Conservation (phyloP, 2,888 invertebrate species). For the Encarsia formosa region DNA sequence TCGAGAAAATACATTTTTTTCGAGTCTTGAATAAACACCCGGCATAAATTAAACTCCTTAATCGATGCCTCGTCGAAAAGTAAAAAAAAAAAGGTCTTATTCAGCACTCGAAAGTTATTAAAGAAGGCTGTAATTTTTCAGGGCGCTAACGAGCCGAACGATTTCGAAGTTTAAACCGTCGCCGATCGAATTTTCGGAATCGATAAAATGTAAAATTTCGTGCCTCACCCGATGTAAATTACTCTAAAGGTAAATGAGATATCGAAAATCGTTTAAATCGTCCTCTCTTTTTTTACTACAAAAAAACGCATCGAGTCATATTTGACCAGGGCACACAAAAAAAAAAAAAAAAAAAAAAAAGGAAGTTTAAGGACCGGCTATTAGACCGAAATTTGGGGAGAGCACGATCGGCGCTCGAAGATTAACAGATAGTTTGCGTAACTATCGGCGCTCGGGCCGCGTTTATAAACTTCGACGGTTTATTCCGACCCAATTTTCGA, state of each 20-base stretch:
- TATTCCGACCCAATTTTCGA: too few species aligned
- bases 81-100: too few species aligned
- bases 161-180: conserved; percentile 10
- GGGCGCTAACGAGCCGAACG: conserved; percentile 1
- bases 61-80: too few species aligned
- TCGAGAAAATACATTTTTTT: too few species aligned
- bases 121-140: conserved; percentile 4
- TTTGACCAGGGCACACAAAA: neutral
- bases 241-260: conserved; percentile 10
- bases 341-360: neutral
- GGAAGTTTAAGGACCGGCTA: too few species aligned
- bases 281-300: too few species aligned
- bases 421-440: conserved; percentile 24
- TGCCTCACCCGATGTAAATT: conserved; percentile 22
- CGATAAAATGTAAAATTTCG: conserved; percentile 16
- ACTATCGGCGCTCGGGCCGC: conserved; percentile 4
- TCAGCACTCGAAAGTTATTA: conserved; percentile 3
- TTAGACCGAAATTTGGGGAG: too few species aligned
- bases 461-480: neutral
- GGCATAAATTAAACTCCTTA: too few species aligned
- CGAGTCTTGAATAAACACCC: too few species aligned
- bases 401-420: conserved; percentile 1
- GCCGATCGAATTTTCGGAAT: neutral
- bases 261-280: conserved; percentile 26
- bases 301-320: too few species aligned